Percentiles rank a stretch among this genome's conserved stretches.
These are phyloP conservation scores for Eretmocerus hayati DNA, from an alignment of 2,888 invertebrate species.

Conservation along the genomic window DNA sequence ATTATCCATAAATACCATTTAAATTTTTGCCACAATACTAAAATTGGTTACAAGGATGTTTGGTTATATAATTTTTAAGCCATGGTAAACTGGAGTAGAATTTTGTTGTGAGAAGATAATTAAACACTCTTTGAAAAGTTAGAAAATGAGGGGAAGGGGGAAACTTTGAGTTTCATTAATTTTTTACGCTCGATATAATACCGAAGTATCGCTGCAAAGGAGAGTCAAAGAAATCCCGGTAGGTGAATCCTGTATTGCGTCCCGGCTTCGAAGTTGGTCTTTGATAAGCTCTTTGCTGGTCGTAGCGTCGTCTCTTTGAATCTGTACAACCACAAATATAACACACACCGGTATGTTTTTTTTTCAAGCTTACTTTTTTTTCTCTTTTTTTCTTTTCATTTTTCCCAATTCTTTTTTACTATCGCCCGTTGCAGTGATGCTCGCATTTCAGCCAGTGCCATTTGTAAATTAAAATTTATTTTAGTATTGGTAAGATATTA, in stretches of 20 bases:
- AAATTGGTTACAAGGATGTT: no score
- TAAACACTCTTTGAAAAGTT: no score
- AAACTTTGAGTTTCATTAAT: neutral
- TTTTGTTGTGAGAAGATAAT: no score
- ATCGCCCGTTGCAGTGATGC: no score
- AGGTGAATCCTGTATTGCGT: conserved; percentile 60
- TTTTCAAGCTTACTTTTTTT: conserved; percentile 1
- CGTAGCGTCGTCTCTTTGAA: conserved; percentile 46
- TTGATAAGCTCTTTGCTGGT: conserved; percentile 44
- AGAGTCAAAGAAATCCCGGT: conserved; percentile 79
- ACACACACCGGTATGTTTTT: conserved; percentile 4
- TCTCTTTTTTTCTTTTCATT: neutral
- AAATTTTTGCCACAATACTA: no score
- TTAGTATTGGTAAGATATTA: no score
- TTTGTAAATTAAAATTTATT: no score
- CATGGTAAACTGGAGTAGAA: no score
- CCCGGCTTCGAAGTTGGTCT: conserved; percentile 36
- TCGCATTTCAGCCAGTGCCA: no score
- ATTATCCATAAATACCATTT: no score
- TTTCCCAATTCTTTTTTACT: neutral
- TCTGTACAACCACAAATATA: conserved; percentile 30
- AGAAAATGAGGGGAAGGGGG: no score
- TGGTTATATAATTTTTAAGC: no score
- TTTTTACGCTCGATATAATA: conserved; percentile 48
- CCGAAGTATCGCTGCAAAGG: conserved; percentile 85